These are phyloP conservation scores for Anser brachyrhynchus DNA, from an alignment of 2,113 vertebrate species.

Conservation along the genomic window DNA sequence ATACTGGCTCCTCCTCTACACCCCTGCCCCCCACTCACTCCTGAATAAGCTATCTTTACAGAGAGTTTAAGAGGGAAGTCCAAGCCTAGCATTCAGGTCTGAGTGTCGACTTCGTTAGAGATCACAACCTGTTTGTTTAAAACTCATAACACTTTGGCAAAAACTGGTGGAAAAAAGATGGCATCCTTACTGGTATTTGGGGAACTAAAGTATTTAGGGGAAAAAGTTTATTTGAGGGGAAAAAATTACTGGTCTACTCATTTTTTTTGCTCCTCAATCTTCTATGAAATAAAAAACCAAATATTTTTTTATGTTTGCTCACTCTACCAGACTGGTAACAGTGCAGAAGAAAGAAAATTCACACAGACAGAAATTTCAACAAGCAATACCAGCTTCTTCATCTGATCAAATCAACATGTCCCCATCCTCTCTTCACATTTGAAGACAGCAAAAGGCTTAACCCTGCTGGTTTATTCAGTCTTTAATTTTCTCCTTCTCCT, in stretches of 20 bases:
- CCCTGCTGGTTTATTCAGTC: background rate
- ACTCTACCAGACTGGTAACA: background rate
- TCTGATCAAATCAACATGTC: rapidly evolving
- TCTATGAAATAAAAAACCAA: background rate
- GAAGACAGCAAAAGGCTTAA: background rate
- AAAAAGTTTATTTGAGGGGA: background rate
- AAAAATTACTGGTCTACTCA: background rate
- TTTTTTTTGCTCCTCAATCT: background rate
- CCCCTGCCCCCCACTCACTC: too few species aligned
- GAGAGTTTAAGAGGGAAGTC: background rate
- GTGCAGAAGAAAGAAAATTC: background rate
- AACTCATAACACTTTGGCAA: background rate
- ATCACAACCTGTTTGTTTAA: background rate
- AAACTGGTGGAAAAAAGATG: background rate
- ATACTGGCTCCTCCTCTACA: background rate
- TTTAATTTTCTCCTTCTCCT: background rate
- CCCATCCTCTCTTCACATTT: background rate
- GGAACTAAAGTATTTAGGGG: background rate
- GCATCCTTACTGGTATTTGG: background rate
- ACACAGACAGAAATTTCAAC: background rate
- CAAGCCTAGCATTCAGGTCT: background rate
- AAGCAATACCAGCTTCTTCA: background rate
- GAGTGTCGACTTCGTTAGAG: background rate
- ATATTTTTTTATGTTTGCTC: background rate
- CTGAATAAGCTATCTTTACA: background rate